phyloP scores from a whole-genome alignment of 2,888 invertebrate species.

The Anoplius nigerrimus region DNA sequence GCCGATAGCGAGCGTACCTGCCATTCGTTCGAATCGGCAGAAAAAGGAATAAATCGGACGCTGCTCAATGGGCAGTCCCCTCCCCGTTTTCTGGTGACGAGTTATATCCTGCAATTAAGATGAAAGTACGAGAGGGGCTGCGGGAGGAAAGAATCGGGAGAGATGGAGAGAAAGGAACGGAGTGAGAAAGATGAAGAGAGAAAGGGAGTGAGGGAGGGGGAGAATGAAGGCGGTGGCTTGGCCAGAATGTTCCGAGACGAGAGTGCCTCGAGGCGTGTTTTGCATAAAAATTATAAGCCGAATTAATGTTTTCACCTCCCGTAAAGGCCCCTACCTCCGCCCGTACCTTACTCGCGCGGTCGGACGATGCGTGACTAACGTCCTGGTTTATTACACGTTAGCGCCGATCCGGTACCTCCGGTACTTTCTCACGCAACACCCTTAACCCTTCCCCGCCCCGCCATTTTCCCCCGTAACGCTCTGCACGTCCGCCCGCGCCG shows the following conservation, averaged over 20 bases:
- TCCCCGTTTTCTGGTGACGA: constrained; percentile 33
- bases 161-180: constrained; percentile 13
- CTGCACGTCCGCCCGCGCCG: no score
- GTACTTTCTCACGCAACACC: constrained; percentile 44
- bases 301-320: constrained; percentile 61
- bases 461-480: neutral
- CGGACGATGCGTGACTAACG: constrained; percentile 83
- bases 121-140: constrained; percentile 36
- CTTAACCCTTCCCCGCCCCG: constrained; percentile 11
- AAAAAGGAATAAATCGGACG: constrained; percentile 2
- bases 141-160: neutral
- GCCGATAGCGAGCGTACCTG: neutral
- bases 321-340: constrained; percentile 30
- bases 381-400: constrained; percentile 74
- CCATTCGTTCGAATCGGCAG: neutral
- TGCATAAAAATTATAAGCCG: constrained; percentile 63
- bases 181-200: constrained; percentile 12
- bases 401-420: constrained; percentile 39
- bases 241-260: constrained; percentile 15
- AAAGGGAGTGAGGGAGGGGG: neutral
- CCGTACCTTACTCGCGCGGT: constrained; percentile 73
- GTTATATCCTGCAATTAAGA: constrained; percentile 49
- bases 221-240: neutral
- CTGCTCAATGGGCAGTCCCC: neutral
- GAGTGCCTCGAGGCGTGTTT: constrained; percentile 55